Evolutionary conservation across 2,113 vertebrate genomes (phyloP).

Genomic region (Dascyllus trimaculatus): DNA sequence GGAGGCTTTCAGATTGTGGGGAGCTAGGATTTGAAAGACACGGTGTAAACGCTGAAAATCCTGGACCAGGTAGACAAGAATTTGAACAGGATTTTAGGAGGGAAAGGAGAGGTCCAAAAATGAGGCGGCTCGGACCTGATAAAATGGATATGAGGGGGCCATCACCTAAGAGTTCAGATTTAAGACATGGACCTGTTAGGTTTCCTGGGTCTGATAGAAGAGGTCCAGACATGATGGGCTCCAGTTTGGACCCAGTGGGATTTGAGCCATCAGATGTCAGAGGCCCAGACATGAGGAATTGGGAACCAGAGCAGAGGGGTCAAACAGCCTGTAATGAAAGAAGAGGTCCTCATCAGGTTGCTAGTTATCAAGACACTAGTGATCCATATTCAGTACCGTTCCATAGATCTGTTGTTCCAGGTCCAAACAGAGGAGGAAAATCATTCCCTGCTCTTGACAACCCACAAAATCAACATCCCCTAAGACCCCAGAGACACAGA

Average conservation of each 20-base stretch:
- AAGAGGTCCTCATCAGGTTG: constrained; percentile 70
- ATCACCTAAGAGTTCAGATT: constrained; percentile 21
- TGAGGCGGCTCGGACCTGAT: constrained; percentile 29
- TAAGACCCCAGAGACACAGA: constrained; percentile 81
- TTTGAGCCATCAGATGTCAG: background rate
- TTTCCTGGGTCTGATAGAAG: constrained; percentile 24
- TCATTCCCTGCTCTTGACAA: constrained; percentile 81
- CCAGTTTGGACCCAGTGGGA: background rate
- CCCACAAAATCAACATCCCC: constrained; percentile 70
- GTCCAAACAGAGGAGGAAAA: constrained; percentile 69
- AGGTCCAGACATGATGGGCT: constrained; percentile 8
- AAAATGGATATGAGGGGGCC: constrained; percentile 10
- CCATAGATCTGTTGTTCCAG: constrained; percentile 71
- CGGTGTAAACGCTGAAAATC: constrained; percentile 26
- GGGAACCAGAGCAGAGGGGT: constrained; percentile 9
- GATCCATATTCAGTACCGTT: constrained; percentile 77
- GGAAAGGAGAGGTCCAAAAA: constrained; percentile 39
- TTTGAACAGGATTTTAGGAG: constrained; percentile 47
- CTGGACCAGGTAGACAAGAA: constrained; percentile 23
- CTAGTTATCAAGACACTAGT: constrained; percentile 80
- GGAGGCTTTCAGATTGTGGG: constrained; percentile 40
- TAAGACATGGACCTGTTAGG: constrained; percentile 21
- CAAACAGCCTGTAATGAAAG: constrained; percentile 16
- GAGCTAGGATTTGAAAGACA: constrained; percentile 40
- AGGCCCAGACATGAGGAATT: background rate